phyloP scores from a whole-genome alignment of 37 sponge, comb jelly and placozoan genomes.

The Axinella damicornis region DNA sequence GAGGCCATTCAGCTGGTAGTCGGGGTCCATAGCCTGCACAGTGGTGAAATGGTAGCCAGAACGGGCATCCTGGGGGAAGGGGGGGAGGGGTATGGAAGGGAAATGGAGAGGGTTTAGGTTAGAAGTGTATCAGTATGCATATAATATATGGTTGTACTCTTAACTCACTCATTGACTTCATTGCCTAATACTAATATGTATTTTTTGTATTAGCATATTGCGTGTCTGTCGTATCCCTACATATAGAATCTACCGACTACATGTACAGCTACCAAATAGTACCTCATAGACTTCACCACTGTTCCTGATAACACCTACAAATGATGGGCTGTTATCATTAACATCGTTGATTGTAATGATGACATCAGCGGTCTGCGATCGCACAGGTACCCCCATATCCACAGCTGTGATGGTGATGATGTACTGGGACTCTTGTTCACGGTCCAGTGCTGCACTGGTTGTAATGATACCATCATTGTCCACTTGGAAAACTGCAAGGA shows the following conservation, averaged over 20 bases:
- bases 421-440: constrained; percentile 20
- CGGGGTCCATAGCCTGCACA: constrained; percentile 30
- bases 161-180: too few relatives aligned
- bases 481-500: too few relatives aligned
- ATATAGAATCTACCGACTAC: background rate
- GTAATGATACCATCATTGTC: constrained; percentile 26
- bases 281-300: constrained; percentile 16
- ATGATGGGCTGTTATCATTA: constrained; percentile 69
- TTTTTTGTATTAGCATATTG: too few relatives aligned
- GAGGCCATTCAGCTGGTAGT: constrained; percentile 18
- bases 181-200: too few relatives aligned
- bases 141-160: too few relatives aligned
- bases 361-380: background rate
- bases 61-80: too few relatives aligned
- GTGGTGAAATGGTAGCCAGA: background rate
- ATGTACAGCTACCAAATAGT: background rate
- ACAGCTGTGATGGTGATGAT: constrained; percentile 28
- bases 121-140: too few relatives aligned
- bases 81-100: too few relatives aligned
- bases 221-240: too few relatives aligned
- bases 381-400: constrained; percentile 6
- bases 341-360: constrained; percentile 50
- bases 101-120: too few relatives aligned
- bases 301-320: background rate
- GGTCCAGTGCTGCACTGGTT: constrained; percentile 22